Percentiles rank a stretch among this genome's conserved stretches.
Conservation (phyloP, 2,888 invertebrate genomes). For the Rhingia campestris region DNA sequence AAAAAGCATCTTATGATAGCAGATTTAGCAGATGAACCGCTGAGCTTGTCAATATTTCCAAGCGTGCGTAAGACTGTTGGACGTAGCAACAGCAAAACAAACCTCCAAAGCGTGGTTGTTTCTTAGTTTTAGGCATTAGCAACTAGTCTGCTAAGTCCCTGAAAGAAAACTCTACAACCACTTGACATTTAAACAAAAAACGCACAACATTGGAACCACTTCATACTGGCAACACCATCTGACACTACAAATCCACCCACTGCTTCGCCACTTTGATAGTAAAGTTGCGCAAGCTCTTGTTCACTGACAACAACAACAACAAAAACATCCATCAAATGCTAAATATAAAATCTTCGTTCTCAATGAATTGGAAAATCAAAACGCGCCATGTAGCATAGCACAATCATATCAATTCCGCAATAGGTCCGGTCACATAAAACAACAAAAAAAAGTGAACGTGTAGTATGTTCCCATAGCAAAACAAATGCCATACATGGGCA, state of each 20-base stretch:
- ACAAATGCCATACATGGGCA: constrained; percentile 38
- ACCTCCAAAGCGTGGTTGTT: too few species aligned
- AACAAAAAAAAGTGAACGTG: constrained; percentile 9
- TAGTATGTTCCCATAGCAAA: constrained; percentile 10
- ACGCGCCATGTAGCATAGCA: constrained; percentile 8
- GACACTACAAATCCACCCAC: constrained; percentile 19
- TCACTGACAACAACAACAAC: background rate
- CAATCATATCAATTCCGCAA: constrained; percentile 43
- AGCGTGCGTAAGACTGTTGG: too few species aligned
- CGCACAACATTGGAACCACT: too few species aligned
- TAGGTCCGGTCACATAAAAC: constrained; percentile 44
- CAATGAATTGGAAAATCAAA: constrained; percentile 36
- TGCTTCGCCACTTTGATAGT: background rate
- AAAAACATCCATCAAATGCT: background rate
- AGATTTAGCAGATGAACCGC: too few species aligned
- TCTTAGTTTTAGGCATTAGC: too few species aligned
- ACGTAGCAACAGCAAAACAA: too few species aligned
- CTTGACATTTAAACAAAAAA: too few species aligned
- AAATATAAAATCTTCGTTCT: constrained; percentile 29
- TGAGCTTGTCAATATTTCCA: too few species aligned
- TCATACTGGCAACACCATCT: constrained; percentile 12
- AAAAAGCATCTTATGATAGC: too few species aligned
- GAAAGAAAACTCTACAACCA: too few species aligned
- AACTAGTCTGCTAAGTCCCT: too few species aligned
- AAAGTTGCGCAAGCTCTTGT: constrained; percentile 27